Base-by-base conservation (phyloP, 2,113 vertebrate genomes). In the Chrysemys picta region DNA sequence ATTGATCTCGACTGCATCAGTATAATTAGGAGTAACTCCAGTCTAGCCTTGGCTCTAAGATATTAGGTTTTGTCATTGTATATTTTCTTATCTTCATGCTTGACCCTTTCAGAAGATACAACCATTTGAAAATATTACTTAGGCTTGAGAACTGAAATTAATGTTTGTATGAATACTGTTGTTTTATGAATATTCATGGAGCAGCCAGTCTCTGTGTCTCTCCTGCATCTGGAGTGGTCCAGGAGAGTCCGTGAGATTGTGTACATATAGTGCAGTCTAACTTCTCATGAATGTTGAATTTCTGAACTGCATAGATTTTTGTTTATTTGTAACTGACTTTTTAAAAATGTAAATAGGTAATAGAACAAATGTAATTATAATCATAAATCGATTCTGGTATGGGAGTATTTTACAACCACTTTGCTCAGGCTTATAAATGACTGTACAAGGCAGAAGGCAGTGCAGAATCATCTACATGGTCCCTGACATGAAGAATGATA, bases 21-120 rank as follows among this genome's bases (percentile, higher is more conserved):
- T 96, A 95, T 97, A 96, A 97, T 97, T 94, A 96, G 79, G 57
- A 93, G 84, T 88, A 93, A 96, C 94, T 93, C 83, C 96, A 95
- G 82, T 95, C 75, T 91, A 91, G 87, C 90, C 82, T 75, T 31
- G 2, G 53, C 82, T 27, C 57, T 75, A 88, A 84, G 53, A 93
- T 62, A 94, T 31, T 47, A 35, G 35, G 22, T 52, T 95, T 27
- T 1, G 49, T 84, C 35, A 89, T 89, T 86, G 92, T 93, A 17
- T 80, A 91, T 96, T 56, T 94, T 94, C 85, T 94, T 96, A 95
- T 95, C 93, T 93, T 86, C 91, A 82, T 85, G 87, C 80, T 91
- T 21, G 1, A 92, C 80, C 29, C 22, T 94, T 94, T 84, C 89
- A 94, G 89, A 96, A 90, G 84, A 24, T 85, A 72, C 95, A 95